These are phyloP conservation scores for Sebastiscus tertius DNA, from an alignment of 2,797 vertebrate genomes.

Conservation along the genomic window DNA sequence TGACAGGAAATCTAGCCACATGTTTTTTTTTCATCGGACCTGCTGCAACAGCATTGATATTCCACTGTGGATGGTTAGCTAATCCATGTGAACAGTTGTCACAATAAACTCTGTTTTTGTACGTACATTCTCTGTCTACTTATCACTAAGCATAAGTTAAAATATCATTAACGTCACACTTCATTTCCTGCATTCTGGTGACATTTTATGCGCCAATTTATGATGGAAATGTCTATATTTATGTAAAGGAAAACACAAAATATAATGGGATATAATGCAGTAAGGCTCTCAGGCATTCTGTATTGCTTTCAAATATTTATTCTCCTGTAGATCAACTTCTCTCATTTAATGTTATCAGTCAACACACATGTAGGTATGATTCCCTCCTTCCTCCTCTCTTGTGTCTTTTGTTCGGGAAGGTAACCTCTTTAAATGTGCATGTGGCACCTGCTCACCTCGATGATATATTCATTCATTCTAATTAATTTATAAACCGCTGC, in stretches of 20 bases:
- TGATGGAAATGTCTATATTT: not conserved
- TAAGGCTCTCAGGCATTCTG: not conserved
- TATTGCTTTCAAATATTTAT: not conserved
- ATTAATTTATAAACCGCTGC: not conserved
- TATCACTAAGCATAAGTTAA: not conserved
- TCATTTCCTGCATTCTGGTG: not conserved
- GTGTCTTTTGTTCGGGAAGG: not conserved
- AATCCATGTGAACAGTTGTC: not conserved
- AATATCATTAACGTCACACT: not conserved
- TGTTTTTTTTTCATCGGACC: not conserved
- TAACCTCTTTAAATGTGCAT: not conserved
- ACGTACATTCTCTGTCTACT: not conserved
- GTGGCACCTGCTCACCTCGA: not conserved
- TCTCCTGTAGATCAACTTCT: not conserved
- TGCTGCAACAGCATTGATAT: not conserved
- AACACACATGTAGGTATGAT: not conserved
- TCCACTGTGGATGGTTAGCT: not conserved
- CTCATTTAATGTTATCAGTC: not conserved
- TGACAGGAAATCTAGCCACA: conserved; percentile 19
- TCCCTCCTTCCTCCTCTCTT: not conserved
- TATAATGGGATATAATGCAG: not conserved
- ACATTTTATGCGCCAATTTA: not conserved
- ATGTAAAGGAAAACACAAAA: not conserved
- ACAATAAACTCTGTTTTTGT: not conserved
- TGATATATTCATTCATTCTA: not conserved